Evolutionary conservation across 2,888 invertebrate species (phyloP).

Genomic region (Aleiodes testaceus): DNA sequence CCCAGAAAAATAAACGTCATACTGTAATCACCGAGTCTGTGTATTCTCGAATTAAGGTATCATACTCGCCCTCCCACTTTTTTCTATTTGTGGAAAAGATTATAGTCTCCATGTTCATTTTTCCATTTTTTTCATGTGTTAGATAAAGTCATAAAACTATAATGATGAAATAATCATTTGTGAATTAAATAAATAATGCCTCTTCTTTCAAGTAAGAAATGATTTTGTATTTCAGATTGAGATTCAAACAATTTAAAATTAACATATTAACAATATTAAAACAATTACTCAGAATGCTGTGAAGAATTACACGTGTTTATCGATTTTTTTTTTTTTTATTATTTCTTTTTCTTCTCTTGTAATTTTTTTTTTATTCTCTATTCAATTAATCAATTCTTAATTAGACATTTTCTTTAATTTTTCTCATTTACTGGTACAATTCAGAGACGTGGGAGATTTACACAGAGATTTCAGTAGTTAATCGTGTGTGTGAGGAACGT

Average conservation of each 20-base stretch:
- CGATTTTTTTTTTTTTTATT: neutral
- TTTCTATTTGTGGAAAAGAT: neutral
- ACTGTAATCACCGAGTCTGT: no score
- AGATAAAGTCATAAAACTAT: no score
- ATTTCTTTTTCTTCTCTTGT: neutral
- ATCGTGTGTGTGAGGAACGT: conserved; percentile 29
- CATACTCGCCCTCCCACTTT: neutral
- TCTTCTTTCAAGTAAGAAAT: conserved; percentile 49
- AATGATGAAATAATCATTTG: no score
- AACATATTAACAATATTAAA: conserved; percentile 56
- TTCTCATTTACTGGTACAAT: conserved; percentile 15
- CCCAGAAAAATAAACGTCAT: no score
- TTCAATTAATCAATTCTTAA: conserved; percentile 10
- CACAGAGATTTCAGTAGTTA: conserved; percentile 12
- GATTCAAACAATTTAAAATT: conserved; percentile 51
- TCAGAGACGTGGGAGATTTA: conserved; percentile 10
- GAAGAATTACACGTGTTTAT: conserved; percentile 28
- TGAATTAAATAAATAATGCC: neutral
- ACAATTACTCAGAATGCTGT: conserved; percentile 45
- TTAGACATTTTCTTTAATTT: conserved; percentile 11
- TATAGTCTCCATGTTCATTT: no score
- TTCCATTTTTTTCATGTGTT: no score
- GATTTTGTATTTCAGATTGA: conserved; percentile 53
- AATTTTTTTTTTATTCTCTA: conserved; percentile 1
- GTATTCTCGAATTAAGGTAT: no score